A percentile compares a stretch with the other conserved stretches of the same genome.
phyloP scores from a whole-genome alignment of 92 coral and sea anemone species.

The Blastomussa wellsi region DNA sequence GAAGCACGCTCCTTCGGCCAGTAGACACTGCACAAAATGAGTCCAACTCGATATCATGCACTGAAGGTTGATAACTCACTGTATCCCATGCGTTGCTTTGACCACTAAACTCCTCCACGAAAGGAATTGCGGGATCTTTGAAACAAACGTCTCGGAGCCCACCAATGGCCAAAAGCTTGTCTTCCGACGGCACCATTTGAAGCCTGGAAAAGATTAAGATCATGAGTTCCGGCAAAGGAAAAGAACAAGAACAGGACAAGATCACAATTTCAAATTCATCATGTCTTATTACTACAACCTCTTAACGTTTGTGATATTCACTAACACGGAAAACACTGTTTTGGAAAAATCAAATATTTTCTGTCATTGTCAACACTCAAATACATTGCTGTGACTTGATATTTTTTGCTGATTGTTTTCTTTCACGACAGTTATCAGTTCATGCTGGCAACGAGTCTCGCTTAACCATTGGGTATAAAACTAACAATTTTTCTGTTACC shows the following conservation, averaged over 20 bases:
- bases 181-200: constrained; percentile 52
- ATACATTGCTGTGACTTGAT: background rate
- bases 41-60: constrained; percentile 72
- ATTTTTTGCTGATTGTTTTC: background rate
- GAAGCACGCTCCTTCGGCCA: constrained; percentile 49
- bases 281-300: background rate
- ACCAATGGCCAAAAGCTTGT: constrained; percentile 71
- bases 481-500: constrained; percentile 56
- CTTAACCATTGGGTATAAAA: background rate
- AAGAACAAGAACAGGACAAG: background rate
- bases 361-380: background rate
- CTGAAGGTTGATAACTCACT: constrained; percentile 27
- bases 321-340: background rate
- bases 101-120: constrained; percentile 74
- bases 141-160: constrained; percentile 80
- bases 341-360: background rate
- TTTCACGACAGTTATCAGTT: background rate
- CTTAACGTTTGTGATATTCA: background rate
- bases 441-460: background rate
- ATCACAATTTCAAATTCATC: background rate
- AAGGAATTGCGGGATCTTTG: constrained; percentile 66
- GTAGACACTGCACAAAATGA: constrained; percentile 63
- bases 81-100: constrained; percentile 77
- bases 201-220: constrained; percentile 44
- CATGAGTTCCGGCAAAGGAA: background rate